These are phyloP conservation scores for Calyptomena viridis DNA, from an alignment of 2,113 vertebrate species.

Conservation along the genomic window DNA sequence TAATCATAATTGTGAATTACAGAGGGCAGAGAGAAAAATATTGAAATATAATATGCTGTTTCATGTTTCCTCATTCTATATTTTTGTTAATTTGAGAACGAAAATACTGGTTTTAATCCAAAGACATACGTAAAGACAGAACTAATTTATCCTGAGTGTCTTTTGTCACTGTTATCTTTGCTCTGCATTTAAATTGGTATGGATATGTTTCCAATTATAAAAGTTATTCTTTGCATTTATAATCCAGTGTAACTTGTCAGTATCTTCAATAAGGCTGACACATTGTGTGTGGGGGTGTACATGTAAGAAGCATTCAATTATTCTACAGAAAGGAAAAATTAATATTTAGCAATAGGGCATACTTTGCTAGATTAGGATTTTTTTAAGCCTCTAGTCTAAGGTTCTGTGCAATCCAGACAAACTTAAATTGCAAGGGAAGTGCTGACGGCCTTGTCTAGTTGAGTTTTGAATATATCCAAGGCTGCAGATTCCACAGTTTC, in stretches of 20 bases:
- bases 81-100: background rate
- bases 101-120: background rate
- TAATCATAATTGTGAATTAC: background rate
- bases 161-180: background rate
- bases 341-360: background rate
- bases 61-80: background rate
- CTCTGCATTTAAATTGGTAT: background rate
- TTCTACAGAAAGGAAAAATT: background rate
- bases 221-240: background rate
- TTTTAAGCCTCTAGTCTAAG: background rate
- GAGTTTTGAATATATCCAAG: background rate
- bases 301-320: background rate
- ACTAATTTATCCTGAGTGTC: background rate
- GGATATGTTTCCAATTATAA: background rate
- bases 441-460: background rate
- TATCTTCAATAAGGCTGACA: background rate
- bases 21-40: background rate
- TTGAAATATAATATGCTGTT: background rate
- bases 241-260: background rate
- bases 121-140: background rate
- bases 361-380: background rate
- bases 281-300: background rate
- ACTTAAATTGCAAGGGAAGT: background rate
- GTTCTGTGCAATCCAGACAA: background rate
- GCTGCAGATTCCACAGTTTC: background rate